A percentile compares a stretch with the other conserved stretches of the same genome.
Conservation (phyloP, 2,888 invertebrate species). For the Drosophila neonasuta region DNA sequence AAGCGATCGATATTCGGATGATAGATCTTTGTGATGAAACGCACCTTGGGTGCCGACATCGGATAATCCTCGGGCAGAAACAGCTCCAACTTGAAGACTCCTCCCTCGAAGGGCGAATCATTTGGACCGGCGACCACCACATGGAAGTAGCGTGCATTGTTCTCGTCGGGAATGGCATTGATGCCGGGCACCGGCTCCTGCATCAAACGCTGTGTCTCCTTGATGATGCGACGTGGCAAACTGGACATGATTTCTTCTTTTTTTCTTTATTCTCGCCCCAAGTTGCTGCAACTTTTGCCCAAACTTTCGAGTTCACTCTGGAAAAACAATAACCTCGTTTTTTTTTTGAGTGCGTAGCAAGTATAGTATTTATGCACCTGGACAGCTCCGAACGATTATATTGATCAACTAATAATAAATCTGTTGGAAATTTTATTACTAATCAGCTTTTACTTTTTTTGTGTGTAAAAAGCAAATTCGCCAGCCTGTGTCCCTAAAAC, state of each 20-base stretch:
- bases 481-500: constrained; percentile 52
- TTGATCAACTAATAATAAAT: constrained; percentile 4
- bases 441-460: constrained; percentile 22
- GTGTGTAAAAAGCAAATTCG: constrained; percentile 46
- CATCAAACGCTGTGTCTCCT: constrained; percentile 95
- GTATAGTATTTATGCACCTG: constrained; percentile 9
- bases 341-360: not conserved
- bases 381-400: not conserved
- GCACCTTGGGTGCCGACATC: constrained; percentile 99
- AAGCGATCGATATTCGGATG: constrained; percentile 99
- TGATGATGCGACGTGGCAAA: constrained; percentile 87
- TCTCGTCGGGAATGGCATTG: constrained; percentile 95
- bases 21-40: constrained; percentile 99
- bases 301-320: constrained; percentile 25
- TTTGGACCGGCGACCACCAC: constrained; percentile 96
- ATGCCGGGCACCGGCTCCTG: constrained; percentile 94
- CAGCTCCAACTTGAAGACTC: constrained; percentile 97
- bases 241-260: constrained; percentile 84
- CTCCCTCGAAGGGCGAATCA: constrained; percentile 98
- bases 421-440: constrained; percentile 11
- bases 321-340: constrained; percentile 5
- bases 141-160: constrained; percentile 97
- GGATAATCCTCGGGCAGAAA: constrained; percentile 99
- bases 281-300: constrained; percentile 21
- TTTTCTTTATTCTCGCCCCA: constrained; percentile 7